Evolutionary conservation across 2,113 vertebrate genomes (phyloP).

Genomic region (Ptyas mucosa): DNA sequence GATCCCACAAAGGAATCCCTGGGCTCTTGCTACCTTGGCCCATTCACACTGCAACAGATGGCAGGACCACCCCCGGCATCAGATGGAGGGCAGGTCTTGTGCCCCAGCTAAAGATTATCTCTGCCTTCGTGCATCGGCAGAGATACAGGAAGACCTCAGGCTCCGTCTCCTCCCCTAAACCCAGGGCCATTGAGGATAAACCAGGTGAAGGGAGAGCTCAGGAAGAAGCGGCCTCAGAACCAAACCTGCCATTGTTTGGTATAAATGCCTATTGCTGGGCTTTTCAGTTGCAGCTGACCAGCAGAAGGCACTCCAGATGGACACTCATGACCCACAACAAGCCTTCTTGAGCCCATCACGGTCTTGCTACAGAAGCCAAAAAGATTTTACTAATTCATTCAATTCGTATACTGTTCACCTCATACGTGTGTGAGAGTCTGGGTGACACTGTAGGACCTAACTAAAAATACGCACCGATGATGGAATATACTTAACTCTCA

Average conservation of each 20-base stretch:
- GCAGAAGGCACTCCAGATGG: neutral
- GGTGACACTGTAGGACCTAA: neutral
- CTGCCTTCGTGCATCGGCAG: neutral
- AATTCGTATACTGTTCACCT: neutral
- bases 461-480: neutral
- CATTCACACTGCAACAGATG: accelerated
- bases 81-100: neutral
- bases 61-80: neutral
- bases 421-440: neutral
- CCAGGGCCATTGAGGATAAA: neutral
- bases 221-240: neutral
- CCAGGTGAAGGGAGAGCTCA: neutral
- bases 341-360: neutral
- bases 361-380: neutral
- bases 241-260: neutral
- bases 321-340: neutral
- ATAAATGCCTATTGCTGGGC: neutral
- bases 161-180: neutral
- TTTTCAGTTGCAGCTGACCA: neutral
- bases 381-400: neutral
- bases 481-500: neutral
- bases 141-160: neutral
- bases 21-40: neutral
- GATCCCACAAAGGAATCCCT: neutral
- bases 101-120: neutral